Conservation (phyloP, 2,797 vertebrate genomes). For the Poeciliopsis gracilis region DNA sequence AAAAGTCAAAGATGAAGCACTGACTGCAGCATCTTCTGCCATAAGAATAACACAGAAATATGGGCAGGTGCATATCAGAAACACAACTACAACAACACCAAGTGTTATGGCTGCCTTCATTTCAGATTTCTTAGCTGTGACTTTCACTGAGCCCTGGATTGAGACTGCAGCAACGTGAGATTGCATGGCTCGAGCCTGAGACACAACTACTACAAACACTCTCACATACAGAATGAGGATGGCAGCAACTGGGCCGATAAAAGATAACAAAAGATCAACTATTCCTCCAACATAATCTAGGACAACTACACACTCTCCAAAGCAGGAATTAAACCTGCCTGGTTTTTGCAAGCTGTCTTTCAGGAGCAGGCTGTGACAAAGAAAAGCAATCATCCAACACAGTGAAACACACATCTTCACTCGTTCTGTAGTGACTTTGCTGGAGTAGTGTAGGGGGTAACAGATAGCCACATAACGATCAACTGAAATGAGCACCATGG, state of each 20-base stretch:
- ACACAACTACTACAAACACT: conserved; percentile 4
- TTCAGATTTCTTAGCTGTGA: neutral
- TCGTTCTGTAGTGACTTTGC: conserved; percentile 36
- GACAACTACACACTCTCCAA: conserved; percentile 4
- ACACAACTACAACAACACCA: neutral
- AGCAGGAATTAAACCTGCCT: conserved; percentile 12
- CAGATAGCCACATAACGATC: conserved; percentile 38
- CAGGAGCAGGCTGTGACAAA: neutral
- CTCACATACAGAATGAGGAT: conserved; percentile 9
- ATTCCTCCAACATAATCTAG: neutral
- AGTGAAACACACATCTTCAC: neutral
- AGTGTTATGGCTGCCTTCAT: neutral
- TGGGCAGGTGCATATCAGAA: neutral
- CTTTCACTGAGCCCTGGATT: neutral
- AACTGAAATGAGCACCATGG: neutral
- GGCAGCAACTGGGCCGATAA: neutral
- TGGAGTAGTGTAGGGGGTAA: conserved; percentile 55
- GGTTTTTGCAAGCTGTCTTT: neutral
- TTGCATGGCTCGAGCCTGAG: neutral
- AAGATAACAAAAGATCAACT: neutral
- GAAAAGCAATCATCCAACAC: conserved; percentile 14
- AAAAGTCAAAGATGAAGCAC: neutral
- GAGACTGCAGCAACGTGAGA: neutral
- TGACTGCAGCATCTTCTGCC: neutral
- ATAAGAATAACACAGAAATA: conserved; percentile 3